Conservation (phyloP, 1,140 invertebrate genomes). For the Teleogryllus occipitalis region DNA sequence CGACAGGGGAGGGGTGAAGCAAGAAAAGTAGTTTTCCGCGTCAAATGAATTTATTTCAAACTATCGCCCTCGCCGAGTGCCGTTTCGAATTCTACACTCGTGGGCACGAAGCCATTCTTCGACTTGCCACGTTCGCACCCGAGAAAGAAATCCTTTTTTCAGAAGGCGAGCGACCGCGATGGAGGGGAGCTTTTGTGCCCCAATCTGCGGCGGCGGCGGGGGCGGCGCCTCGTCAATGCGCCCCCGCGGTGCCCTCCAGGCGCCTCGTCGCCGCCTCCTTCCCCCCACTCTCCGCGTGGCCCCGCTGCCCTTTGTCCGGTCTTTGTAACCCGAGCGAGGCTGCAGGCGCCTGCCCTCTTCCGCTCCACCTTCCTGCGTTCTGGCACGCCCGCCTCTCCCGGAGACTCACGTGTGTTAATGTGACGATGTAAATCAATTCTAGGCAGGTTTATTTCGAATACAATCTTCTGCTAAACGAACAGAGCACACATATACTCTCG, state of each 20-base stretch:
- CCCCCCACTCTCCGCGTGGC: no score
- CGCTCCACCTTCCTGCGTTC: background rate
- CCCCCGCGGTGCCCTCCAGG: background rate
- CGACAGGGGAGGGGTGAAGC: no score
- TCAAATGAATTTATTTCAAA: constrained; percentile 6
- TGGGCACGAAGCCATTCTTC: background rate
- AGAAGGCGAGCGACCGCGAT: background rate
- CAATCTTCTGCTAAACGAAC: background rate
- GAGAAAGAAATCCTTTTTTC: background rate
- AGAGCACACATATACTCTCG: background rate
- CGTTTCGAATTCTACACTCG: background rate
- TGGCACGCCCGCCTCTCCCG: no score
- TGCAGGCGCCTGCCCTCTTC: background rate
- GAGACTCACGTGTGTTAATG: background rate
- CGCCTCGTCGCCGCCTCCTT: background rate
- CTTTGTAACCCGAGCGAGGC: background rate
- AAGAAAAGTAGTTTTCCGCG: background rate
- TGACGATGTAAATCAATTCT: background rate
- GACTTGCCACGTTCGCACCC: background rate
- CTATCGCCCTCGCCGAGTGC: background rate
- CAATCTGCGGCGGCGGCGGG: background rate
- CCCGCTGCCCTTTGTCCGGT: background rate
- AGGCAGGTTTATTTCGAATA: background rate
- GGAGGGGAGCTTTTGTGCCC: background rate
- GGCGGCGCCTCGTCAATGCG: background rate